Evolutionary conservation across 2,888 invertebrate genomes (phyloP).

Genomic region (Patella pellucida): DNA sequence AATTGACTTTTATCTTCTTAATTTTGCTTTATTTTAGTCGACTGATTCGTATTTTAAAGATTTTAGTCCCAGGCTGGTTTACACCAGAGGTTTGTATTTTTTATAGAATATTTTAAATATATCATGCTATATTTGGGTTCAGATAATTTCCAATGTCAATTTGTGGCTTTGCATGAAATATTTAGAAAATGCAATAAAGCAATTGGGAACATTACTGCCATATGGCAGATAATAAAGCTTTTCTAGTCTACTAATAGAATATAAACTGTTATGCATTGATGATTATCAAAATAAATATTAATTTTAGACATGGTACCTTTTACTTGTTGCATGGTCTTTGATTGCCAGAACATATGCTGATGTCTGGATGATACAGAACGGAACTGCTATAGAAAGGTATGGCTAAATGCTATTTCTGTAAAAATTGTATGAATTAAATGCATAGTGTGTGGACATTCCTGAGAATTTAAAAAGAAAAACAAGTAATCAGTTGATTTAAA

Average conservation of each 20-base stretch:
- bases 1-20: background rate
- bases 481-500: too few relatives aligned
- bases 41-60: slow-evolving; percentile 70
- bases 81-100: slow-evolving; percentile 77
- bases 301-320: slow-evolving; percentile 65
- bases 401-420: too few relatives aligned
- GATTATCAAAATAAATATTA: background rate
- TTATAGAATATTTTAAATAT: background rate
- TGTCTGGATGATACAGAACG: slow-evolving; percentile 96
- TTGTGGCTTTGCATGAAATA: too few relatives aligned
- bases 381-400: slow-evolving; percentile 90
- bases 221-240: too few relatives aligned
- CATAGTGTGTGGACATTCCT: too few relatives aligned
- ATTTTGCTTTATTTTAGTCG: slow-evolving; percentile 52
- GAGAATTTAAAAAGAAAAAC: too few relatives aligned
- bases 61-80: slow-evolving; percentile 85
- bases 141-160: too few relatives aligned
- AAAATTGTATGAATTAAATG: too few relatives aligned
- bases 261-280: too few relatives aligned
- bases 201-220: too few relatives aligned
- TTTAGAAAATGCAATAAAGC: too few relatives aligned
- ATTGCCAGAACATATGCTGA: slow-evolving; percentile 93
- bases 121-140: background rate
- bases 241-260: too few relatives aligned
- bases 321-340: slow-evolving; percentile 80